Base-by-base conservation (phyloP, 2,888 invertebrate genomes). In the Eugnorisma glareosa region DNA sequence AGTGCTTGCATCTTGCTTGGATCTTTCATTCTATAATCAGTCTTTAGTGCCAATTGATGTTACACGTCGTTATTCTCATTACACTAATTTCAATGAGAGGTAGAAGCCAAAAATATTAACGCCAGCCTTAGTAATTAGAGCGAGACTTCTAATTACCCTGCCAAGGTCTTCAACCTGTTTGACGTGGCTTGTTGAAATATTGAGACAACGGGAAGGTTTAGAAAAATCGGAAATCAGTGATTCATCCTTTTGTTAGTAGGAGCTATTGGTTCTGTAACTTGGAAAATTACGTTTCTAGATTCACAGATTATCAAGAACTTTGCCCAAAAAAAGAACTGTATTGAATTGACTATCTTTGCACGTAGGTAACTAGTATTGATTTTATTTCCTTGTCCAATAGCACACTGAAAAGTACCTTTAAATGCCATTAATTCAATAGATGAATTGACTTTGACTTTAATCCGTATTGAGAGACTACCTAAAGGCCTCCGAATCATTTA, bases 71-170 rank as follows among this genome's bases (percentile, higher is more conserved):
- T 64, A 35, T 71, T 75, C 67, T 35, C 24, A 81, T 81, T 84
- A 48, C 15, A n/a, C n/a, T 45, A 2, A 66, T 75, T 82, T 66
- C 61, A 59, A 82, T 79, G 45, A 68, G 51, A 59, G 31, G n/a
- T 54, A 40, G 72, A 67, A 66, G 81, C 81, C 74, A 80, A 69
- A 69, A 73, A 80, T 81, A 81, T 84, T 84, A 84, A 66, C 15
- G 61, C 24, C 67, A 64, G 51, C 31, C 54, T 66, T 35, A 28
- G 10, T 63, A 75, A 82, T 81, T 84, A 57, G 85, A 81, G 43
- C 85, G 75, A n/a, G 35, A 84, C 82, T 67, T 67, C 61, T 85
- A 57, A 82, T 84, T 81, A 63, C 66, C 35, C 57, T 31, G 28
- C 51, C 67, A 75, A 70, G 81, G 70, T 43, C 24, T 57, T n/a